A percentile compares a stretch with the other conserved stretches of the same genome.
phyloP scores from a whole-genome alignment of 2,113 vertebrate genomes.

The Casuarius casuarius region DNA sequence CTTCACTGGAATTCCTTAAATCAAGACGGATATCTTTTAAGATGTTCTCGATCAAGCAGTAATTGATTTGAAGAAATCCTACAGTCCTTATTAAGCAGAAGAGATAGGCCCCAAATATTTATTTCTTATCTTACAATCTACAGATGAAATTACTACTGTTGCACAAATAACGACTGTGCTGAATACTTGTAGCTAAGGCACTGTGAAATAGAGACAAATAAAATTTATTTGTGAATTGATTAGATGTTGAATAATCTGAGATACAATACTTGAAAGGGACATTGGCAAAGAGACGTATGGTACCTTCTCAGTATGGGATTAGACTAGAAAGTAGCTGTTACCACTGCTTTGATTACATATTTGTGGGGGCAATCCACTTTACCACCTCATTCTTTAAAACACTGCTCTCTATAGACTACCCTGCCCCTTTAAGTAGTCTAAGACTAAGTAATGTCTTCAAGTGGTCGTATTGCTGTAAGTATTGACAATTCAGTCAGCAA shows the following conservation, averaged over 20 bases:
- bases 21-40: not conserved
- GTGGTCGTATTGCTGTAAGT: not conserved
- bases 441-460: not conserved
- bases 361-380: not conserved
- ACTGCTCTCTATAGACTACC: not conserved
- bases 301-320: not conserved
- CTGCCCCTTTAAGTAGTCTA: not conserved
- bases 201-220: not conserved
- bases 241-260: not conserved
- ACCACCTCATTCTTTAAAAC: not conserved
- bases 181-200: not conserved
- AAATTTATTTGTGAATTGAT: not conserved
- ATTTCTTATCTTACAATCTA: not conserved
- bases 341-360: not conserved
- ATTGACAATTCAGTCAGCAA: not conserved
- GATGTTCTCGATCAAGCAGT: not conserved
- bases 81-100: not conserved
- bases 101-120: not conserved
- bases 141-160: not conserved
- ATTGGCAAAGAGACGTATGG: not conserved
- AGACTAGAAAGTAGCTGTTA: not conserved
- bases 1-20: not conserved
- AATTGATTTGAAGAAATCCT: not conserved
- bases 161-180: not conserved
- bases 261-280: not conserved